phyloP scores from a whole-genome alignment of 2,797 vertebrate species.

The Leucoraja ocellata region DNA sequence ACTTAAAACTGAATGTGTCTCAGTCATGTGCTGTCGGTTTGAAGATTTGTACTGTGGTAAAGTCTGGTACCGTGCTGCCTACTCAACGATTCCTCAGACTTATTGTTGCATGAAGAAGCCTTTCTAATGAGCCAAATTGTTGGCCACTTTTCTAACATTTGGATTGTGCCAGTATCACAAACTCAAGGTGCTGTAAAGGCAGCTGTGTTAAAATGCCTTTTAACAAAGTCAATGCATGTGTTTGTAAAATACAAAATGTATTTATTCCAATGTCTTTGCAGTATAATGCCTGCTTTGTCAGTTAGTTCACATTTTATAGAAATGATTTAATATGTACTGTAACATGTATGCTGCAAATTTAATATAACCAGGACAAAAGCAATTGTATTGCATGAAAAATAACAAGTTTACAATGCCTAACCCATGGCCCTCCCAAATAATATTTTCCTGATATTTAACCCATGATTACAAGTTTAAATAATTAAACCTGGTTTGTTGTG shows the following conservation, averaged over 20 bases:
- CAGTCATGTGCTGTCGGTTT: conserved; percentile 2
- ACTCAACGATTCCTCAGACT: not conserved
- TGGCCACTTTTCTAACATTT: conserved; percentile 32
- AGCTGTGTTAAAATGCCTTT: conserved; percentile 6
- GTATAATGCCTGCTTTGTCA: conserved; percentile 17
- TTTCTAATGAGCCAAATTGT: conserved; percentile 3
- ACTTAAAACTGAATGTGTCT: conserved; percentile 34
- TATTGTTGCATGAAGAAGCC: conserved; percentile 25
- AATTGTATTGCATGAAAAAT: conserved; percentile 32
- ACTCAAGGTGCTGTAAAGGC: conserved; percentile 10
- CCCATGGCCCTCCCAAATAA: not conserved
- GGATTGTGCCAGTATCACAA: conserved; percentile 31
- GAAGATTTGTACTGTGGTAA: conserved; percentile 35
- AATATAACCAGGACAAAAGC: conserved; percentile 24
- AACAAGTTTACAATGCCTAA: conserved; percentile 32
- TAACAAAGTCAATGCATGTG: conserved; percentile 19
- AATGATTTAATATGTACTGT: conserved; percentile 33
- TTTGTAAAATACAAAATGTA: conserved; percentile 19
- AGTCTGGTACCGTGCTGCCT: not conserved
- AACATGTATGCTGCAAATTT: conserved; percentile 30
- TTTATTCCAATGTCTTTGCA: conserved; percentile 27
- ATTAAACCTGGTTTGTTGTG: conserved; percentile 16
- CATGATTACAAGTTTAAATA: not conserved
- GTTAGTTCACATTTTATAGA: conserved; percentile 29
- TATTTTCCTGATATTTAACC: conserved; percentile 24